phyloP scores from a whole-genome alignment of 2,888 invertebrate species.

The Cryptus armator region DNA sequence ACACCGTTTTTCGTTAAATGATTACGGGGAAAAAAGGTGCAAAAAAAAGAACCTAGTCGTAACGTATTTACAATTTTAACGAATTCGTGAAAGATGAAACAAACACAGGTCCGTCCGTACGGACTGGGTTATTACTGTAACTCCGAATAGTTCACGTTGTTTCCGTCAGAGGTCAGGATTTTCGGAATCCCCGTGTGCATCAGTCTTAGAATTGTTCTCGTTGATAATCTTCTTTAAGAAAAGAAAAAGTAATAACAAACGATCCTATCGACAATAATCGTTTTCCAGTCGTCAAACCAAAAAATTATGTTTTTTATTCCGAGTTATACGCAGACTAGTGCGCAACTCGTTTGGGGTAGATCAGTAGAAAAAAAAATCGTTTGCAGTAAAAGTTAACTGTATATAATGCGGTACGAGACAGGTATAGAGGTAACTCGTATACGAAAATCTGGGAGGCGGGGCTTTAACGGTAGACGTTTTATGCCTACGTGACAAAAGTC shows the following conservation, averaged over 20 bases:
- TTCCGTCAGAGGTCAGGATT: conserved; percentile 71
- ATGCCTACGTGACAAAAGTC: conserved; percentile 79
- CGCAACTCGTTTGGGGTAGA: not conserved
- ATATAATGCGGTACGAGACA: not conserved
- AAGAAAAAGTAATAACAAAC: conserved; percentile 37
- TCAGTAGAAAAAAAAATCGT: not conserved
- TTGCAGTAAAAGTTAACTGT: conserved; percentile 44
- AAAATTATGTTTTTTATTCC: not conserved
- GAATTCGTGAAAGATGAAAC: conserved; percentile 69
- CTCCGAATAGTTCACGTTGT: conserved; percentile 68
- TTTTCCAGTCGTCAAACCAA: not conserved
- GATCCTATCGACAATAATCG: not conserved
- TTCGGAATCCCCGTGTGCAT: not conserved
- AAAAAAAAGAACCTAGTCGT: conserved; percentile 68
- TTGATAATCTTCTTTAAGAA: not conserved
- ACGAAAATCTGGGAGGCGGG: conserved; percentile 67
- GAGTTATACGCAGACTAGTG: not conserved
- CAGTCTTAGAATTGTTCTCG: not conserved
- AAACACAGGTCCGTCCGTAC: conserved; percentile 67
- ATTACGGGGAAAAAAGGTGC: too few relatives aligned
- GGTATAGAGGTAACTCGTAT: conserved; percentile 35
- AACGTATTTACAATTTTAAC: conserved; percentile 80
- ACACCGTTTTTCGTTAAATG: conserved; percentile 61
- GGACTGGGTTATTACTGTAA: conserved; percentile 66
- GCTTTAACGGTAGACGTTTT: conserved; percentile 46